Conservation (phyloP, 2,797 vertebrate species). For the Cyprinodon diabolis region DNA sequence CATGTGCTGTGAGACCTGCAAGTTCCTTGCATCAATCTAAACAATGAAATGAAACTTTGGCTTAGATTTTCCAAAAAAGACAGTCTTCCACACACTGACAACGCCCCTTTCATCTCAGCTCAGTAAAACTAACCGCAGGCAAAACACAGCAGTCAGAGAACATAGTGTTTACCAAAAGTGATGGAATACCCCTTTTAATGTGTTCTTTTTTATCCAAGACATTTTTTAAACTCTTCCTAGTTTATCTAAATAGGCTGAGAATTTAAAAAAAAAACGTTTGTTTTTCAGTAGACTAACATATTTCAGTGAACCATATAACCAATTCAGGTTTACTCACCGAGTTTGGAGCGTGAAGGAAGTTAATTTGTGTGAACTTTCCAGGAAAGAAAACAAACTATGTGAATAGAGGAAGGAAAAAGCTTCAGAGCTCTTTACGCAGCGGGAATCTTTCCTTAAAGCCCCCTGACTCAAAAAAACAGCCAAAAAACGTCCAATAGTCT, state of each 20-base stretch:
- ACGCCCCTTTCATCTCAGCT: constrained; percentile 71
- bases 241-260: neutral
- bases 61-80: constrained; percentile 1
- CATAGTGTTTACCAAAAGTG: neutral
- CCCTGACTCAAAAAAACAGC: neutral
- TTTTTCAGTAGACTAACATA: neutral
- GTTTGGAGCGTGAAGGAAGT: constrained; percentile 8
- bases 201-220: no score
- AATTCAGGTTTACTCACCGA: constrained; percentile 60
- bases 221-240: no score
- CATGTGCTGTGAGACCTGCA: neutral
- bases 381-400: neutral
- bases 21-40: constrained; percentile 13
- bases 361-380: constrained; percentile 12
- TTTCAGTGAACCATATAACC: constrained; percentile 36
- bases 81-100: constrained; percentile 42
- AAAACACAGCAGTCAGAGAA: neutral
- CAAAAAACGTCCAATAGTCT: constrained; percentile 41
- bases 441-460: neutral
- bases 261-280: neutral
- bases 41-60: constrained; percentile 10
- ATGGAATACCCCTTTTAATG: neutral
- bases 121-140: constrained; percentile 39
- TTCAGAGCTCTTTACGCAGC: constrained; percentile 17
- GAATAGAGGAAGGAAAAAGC: constrained; percentile 15